Evolutionary conservation across 2,113 vertebrate genomes (phyloP).

Genomic region (Neotoma lepida): DNA sequence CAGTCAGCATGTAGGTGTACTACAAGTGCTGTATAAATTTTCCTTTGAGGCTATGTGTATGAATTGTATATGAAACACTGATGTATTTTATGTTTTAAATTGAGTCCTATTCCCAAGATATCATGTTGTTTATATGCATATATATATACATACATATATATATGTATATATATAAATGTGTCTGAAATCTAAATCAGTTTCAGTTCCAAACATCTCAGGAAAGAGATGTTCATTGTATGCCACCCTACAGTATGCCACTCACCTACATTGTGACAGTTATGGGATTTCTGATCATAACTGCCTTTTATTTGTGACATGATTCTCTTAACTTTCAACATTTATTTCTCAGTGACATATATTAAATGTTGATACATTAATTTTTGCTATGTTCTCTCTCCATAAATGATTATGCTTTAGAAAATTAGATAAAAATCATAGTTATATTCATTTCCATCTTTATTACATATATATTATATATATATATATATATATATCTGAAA

Average conservation of each 20-base stretch:
- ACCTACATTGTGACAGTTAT: neutral
- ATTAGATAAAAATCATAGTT: constrained; percentile 30
- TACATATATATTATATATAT: neutral
- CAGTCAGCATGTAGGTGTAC: too few relatives aligned
- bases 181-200: neutral
- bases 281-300: neutral
- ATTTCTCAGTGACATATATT: neutral
- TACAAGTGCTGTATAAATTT: neutral
- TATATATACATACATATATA: too few relatives aligned
- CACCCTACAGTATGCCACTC: neutral
- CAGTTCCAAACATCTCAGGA: neutral
- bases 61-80: neutral
- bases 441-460: neutral
- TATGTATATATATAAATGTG: neutral
- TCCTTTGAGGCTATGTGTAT: neutral
- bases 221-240: neutral
- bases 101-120: too few relatives aligned
- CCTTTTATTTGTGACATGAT: neutral
- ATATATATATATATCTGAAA: neutral
- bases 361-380: neutral
- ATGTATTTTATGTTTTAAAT: neutral
- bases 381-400: neutral
- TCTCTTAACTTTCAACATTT: constrained; percentile 23
- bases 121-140: neutral
- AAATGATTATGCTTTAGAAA: neutral